Conservation (phyloP, 2,113 vertebrate genomes). For the Tringa solitaria region DNA sequence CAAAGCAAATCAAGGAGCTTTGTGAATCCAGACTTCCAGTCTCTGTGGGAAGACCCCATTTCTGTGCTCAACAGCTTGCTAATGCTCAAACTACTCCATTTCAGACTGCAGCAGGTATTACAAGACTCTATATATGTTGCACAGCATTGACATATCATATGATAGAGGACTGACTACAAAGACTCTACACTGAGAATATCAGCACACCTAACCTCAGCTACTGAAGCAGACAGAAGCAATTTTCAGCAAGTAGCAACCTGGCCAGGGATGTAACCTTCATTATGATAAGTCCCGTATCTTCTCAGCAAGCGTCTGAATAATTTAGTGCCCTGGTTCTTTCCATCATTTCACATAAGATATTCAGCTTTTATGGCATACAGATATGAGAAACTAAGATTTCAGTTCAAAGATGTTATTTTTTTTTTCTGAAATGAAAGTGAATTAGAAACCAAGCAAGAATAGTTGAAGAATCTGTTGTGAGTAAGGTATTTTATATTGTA, state of each 20-base stretch:
- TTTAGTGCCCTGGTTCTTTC: constrained; percentile 51
- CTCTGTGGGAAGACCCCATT: background rate
- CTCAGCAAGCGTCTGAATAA: constrained; percentile 41
- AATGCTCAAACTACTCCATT: background rate
- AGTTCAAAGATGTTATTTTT: background rate
- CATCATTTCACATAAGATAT: background rate
- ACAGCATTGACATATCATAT: background rate
- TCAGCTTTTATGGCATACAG: constrained; percentile 9
- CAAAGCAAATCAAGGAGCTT: background rate
- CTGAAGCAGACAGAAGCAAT: background rate
- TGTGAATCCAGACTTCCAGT: background rate
- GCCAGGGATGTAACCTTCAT: constrained; percentile 32
- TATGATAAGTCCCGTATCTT: background rate
- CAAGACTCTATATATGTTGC: rapidly evolving
- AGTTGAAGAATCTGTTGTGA: background rate
- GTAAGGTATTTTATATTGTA: background rate
- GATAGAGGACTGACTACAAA: background rate
- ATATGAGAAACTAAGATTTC: background rate
- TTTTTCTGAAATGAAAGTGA: constrained; percentile 21
- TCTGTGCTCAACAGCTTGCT: background rate
- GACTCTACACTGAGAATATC: background rate
- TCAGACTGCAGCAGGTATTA: background rate
- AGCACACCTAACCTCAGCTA: background rate
- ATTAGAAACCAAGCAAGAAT: background rate
- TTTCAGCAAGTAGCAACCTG: background rate